A percentile compares a stretch with the other conserved stretches of the same genome.
Conservation (phyloP, 2,113 vertebrate genomes). For the Podocnemis expansa region DNA sequence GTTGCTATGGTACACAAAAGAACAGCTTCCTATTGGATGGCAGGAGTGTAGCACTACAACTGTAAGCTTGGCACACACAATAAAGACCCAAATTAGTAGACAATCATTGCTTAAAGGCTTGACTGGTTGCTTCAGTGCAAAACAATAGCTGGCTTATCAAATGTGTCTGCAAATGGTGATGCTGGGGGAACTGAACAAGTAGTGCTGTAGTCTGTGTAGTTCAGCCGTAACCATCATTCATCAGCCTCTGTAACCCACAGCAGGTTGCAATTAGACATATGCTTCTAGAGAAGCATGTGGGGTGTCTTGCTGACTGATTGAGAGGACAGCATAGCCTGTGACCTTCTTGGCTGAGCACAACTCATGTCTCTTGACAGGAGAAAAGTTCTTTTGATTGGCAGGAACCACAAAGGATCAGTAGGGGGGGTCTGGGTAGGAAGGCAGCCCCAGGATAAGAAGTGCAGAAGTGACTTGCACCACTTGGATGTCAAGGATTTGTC, state of each 20-base stretch:
- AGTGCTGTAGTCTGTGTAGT: not conserved
- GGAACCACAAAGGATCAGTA: not conserved
- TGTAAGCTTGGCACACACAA: too few relatives aligned
- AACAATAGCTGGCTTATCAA: not conserved
- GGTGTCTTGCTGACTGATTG: not conserved
- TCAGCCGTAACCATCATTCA: too few relatives aligned
- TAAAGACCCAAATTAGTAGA: not conserved
- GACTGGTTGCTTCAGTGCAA: not conserved
- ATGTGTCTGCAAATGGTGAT: not conserved
- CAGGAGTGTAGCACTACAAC: not conserved
- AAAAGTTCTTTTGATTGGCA: not conserved
- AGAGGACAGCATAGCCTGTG: not conserved
- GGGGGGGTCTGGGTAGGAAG: not conserved
- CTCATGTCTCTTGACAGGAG: not conserved
- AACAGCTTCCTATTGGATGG: not conserved
- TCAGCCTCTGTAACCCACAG: not conserved
- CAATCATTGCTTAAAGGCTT: not conserved
- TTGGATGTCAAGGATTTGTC: not conserved
- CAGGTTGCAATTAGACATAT: not conserved
- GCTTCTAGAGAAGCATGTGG: not conserved
- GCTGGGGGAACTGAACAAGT: fast-evolving
- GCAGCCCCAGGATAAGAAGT: not conserved
- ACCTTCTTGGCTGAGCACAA: not conserved
- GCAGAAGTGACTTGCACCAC: not conserved
- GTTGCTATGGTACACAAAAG: not conserved